Evolutionary conservation across 2,797 vertebrate species (phyloP), one percentile per base, ranked within the genome.

Genomic region (Nasua narica): DNA sequence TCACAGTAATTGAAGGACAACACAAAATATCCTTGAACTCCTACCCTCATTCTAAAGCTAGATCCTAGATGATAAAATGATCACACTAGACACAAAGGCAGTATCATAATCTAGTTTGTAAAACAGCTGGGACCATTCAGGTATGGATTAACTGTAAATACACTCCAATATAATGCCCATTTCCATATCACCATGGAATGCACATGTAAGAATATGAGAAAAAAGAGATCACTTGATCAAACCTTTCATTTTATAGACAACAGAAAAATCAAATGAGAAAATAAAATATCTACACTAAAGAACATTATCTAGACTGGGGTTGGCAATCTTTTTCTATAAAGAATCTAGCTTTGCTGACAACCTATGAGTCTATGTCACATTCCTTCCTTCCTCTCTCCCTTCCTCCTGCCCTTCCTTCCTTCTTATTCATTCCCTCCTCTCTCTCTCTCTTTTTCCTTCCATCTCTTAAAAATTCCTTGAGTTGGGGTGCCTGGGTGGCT

Each of bases 221-320:
- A 40, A 54, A 77, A 77, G 9, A 82, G 19, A 50, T 32, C 43
- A 88, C 46, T 82, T 52, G 14, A 35, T 10, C 21, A 87, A 60
- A 88, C 1, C 40, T 74, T 86, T 90, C 40, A 74, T 81, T 88
- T 88, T 78, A 89, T 15, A 35, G 13, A 56, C 2, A 56, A 62
- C 12, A 94, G 27, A 88, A 96, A 94, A 91, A 48, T 21, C 18
- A 92, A 56, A 54, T n/a, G 19, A 87, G 67, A 69, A 82, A 76
- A 95, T 14, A 65, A 54, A 81, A 35, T 52, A 67, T 58, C 15
- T 58, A 69, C 10, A 67, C 48, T 60, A 72, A 90, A 81, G 25
- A 86, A 92, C 8, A 94, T 37, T 46, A 62, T 43, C 40, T 84
- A 85, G 10, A 84, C 12, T 65, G 18, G 29, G 16, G 15, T 19